These are phyloP conservation scores for Porites lobata DNA, from an alignment of 92 coral and sea anemone species.

Conservation along the genomic window DNA sequence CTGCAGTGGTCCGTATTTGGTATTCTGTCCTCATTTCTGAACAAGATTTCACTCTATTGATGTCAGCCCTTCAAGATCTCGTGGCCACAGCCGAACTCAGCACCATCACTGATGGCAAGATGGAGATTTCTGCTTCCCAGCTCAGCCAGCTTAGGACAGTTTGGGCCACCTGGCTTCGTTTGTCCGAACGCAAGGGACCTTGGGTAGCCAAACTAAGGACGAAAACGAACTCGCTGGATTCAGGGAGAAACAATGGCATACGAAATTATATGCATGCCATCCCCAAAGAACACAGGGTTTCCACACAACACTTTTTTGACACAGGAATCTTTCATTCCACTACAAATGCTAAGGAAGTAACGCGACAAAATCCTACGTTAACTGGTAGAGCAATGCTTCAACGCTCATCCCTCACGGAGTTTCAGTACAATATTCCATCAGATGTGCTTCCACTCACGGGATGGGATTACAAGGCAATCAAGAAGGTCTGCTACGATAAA, in stretches of 20 bases:
- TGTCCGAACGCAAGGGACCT: conserved; percentile 23
- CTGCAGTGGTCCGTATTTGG: conserved; percentile 40
- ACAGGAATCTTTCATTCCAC: conserved; percentile 59
- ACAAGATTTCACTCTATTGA: conserved; percentile 23
- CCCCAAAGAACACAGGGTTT: conserved; percentile 63
- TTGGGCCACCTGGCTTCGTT: conserved; percentile 76
- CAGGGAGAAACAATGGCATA: conserved; percentile 30
- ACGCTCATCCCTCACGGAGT: background rate
- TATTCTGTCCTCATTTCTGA: conserved; percentile 37
- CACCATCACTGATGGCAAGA: conserved; percentile 61
- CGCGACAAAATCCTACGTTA: conserved; percentile 71
- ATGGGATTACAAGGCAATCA: conserved; percentile 79
- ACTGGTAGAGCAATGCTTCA: conserved; percentile 35
- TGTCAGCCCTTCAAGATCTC: conserved; percentile 68
- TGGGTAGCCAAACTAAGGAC: conserved; percentile 41
- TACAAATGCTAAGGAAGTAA: background rate
- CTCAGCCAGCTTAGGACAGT: conserved; percentile 55
- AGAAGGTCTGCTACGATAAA: conserved; percentile 27
- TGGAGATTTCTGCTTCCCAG: conserved; percentile 64
- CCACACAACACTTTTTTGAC: conserved; percentile 55
- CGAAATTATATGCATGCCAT: conserved; percentile 39
- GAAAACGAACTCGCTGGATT: conserved; percentile 6
- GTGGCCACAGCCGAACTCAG: conserved; percentile 32
- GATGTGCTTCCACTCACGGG: conserved; percentile 64
- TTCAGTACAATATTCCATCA: conserved; percentile 30